Percentiles rank a stretch among this genome's conserved stretches.
phyloP scores from a whole-genome alignment of 2,113 vertebrate genomes.

The Grus americana region DNA sequence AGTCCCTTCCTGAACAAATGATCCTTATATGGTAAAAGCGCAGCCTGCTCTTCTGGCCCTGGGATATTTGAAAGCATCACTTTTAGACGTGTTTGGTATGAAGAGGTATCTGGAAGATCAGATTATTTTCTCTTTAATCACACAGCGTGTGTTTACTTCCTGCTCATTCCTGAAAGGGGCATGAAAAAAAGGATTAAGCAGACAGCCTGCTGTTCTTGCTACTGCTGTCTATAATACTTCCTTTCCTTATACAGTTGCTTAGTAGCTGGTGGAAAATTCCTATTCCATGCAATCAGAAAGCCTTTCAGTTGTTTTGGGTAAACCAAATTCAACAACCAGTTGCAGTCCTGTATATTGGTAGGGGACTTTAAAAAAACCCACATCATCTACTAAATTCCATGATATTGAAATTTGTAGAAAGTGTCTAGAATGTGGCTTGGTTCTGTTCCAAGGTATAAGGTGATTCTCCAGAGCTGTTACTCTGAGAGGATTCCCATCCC shows the following conservation, averaged over 20 bases:
- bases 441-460: neutral
- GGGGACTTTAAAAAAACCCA: neutral
- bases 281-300: neutral
- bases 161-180: slow-evolving; percentile 49
- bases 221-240: slow-evolving; percentile 67
- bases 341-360: neutral
- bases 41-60: neutral
- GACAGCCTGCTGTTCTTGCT: neutral
- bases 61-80: neutral
- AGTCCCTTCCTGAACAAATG: neutral
- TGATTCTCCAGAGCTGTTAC: neutral
- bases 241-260: slow-evolving; percentile 40
- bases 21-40: neutral
- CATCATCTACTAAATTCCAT: neutral
- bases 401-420: neutral
- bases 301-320: neutral
- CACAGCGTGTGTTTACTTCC: slow-evolving; percentile 39
- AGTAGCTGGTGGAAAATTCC: slow-evolving; percentile 22
- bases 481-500: neutral
- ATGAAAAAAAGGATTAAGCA: slow-evolving; percentile 14
- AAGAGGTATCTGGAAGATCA: slow-evolving; percentile 17
- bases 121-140: slow-evolving; percentile 54
- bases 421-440: neutral
- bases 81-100: slow-evolving; percentile 4
- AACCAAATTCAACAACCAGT: neutral